A percentile compares a stretch with the other conserved stretches of the same genome.
phyloP scores from a whole-genome alignment of 92 coral and sea anemone genomes.

The Palythoa grandiflora region DNA sequence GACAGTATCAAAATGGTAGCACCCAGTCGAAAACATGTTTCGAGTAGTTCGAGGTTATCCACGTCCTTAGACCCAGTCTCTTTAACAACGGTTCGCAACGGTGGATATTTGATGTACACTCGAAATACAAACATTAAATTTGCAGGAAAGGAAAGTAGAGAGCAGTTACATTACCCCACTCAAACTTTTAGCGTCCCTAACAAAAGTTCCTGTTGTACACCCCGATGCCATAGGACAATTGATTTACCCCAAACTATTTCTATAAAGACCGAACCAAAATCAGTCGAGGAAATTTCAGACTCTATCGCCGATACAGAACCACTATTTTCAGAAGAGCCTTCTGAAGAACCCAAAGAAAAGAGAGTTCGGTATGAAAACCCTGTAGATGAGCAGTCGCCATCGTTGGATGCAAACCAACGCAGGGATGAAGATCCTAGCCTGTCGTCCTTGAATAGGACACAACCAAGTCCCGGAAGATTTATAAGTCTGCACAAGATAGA shows the following conservation, averaged over 20 bases:
- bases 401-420: background rate
- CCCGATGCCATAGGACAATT: background rate
- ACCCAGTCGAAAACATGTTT: background rate
- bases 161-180: background rate
- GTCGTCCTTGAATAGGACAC: background rate
- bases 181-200: background rate
- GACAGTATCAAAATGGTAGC: background rate
- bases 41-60: constrained; percentile 7
- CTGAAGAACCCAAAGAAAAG: constrained; percentile 31
- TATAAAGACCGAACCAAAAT: constrained; percentile 22
- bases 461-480: background rate
- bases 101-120: constrained; percentile 3
- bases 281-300: background rate
- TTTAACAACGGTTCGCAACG: constrained; percentile 3
- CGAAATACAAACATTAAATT: background rate
- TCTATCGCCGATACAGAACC: background rate
- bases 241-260: constrained; percentile 11
- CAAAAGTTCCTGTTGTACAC: background rate
- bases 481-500: constrained; percentile 4
- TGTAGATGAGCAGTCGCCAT: background rate
- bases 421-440: background rate
- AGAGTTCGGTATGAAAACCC: background rate
- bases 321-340: background rate
- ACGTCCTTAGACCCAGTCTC: background rate
- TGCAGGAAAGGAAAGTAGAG: constrained; percentile 4